Base-by-base conservation (phyloP, 2,888 invertebrate species). In the Acleris cristana region DNA sequence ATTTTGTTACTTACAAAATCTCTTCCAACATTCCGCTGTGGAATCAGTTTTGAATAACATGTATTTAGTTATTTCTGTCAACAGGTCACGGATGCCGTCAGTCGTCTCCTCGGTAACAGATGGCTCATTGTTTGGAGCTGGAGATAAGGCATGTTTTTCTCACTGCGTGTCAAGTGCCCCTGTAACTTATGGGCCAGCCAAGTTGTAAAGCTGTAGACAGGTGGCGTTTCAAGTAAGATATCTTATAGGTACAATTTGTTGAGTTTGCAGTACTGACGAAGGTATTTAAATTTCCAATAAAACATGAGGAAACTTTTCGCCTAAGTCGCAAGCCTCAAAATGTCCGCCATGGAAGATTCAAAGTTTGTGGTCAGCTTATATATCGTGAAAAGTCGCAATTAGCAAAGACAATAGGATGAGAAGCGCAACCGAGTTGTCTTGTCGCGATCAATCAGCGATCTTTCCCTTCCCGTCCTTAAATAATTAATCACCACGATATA, bases 401-500 rank as follows among this genome's bases (percentile, higher is more conserved):
- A 89, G 84, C 81, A 77, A 79, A 89, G 85, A 92, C 91, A 92
- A 92, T 89, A 82, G 74, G 74, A 72, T 79, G 82, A 80, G 74
- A 74, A 78, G 81, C 77, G 78, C 80, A 84, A 85, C 84, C 82
- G 79, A 75, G 85, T 81, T 84, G 78, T 77, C 79, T 80, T 78
- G 73, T 77, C 76, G 86, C 88, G 89, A 92, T 90, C 91, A 90
- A 92, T 91, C 92, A 92, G 84, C 82, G 78, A 88, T 88, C 83
- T 77, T 77, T 73, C 74, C 79, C 82, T 80, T 75, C 78, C 78
- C 48, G 6, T 81, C 85, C 86, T 86, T 80, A 82, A 81, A 89
- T 90, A 90, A 92, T 92, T 92, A 91, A 92, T 92, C 90, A 92
- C 82, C 76, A 81, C 56, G 82, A 88, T 89, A 87, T 92, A 91